A percentile compares a stretch with the other conserved stretches of the same genome.
Evolutionary conservation across 64 coral and sea anemone species (phyloP).

Genomic region (Dendronephthya gigantea): DNA sequence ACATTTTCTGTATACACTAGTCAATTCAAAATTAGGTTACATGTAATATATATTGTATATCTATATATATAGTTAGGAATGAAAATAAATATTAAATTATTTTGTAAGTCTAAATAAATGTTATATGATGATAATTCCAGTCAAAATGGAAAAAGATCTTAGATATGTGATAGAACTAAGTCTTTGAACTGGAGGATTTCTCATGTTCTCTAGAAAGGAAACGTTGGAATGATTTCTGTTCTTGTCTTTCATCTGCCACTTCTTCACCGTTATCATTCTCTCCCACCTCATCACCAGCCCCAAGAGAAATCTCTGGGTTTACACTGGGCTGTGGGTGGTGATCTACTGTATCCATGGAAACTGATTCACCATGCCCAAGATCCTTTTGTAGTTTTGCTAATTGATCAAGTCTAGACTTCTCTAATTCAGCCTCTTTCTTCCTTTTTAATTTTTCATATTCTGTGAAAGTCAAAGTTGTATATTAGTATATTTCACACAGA

Average conservation of each 20-base stretch:
- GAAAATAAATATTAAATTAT: too few relatives aligned
- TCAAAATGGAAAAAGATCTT: too few relatives aligned
- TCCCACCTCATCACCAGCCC: conserved; percentile 62
- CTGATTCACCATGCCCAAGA: conserved; percentile 63
- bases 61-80: too few relatives aligned
- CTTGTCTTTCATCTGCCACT: conserved; percentile 47
- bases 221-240: conserved; percentile 14
- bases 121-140: too few relatives aligned
- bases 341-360: conserved; percentile 36
- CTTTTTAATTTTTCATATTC: conserved; percentile 88
- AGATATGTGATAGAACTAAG: not conserved
- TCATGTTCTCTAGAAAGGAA: not conserved
- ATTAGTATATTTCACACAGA: not conserved
- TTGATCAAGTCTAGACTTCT: conserved; percentile 59
- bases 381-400: conserved; percentile 73
- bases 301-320: conserved; percentile 25
- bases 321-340: not conserved
- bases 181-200: not conserved
- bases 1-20: too few relatives aligned
- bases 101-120: too few relatives aligned
- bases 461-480: conserved; percentile 3
- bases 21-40: too few relatives aligned
- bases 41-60: too few relatives aligned
- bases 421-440: conserved; percentile 45
- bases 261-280: conserved; percentile 45